A percentile compares a stretch with the other conserved stretches of the same genome.
Evolutionary conservation across 2,113 vertebrate genomes (phyloP).

Genomic region (Aegithalos caudatus): DNA sequence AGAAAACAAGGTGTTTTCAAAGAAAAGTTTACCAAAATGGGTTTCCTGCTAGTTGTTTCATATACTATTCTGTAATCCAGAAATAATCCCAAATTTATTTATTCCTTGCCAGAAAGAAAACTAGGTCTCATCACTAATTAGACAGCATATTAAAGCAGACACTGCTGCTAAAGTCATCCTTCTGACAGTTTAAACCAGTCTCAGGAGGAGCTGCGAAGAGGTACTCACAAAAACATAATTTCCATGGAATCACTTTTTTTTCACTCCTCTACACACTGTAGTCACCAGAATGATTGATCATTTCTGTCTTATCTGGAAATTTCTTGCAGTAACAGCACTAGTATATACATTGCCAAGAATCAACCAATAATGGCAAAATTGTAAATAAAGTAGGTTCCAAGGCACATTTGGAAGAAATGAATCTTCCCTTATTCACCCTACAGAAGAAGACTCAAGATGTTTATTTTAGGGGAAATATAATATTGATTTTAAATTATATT

Average conservation of each 20-base stretch:
- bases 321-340: not conserved
- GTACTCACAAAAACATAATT: not conserved
- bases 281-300: not conserved
- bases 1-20: not conserved
- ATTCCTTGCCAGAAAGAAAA: not conserved
- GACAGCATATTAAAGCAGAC: not conserved
- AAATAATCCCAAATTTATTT: not conserved
- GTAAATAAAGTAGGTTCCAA: not conserved
- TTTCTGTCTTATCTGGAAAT: slow-evolving; percentile 7
- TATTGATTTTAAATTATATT: not conserved
- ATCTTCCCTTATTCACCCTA: not conserved
- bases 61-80: not conserved
- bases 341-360: not conserved
- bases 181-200: not conserved
- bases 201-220: not conserved
- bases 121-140: not conserved
- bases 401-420: not conserved
- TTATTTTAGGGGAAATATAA: not conserved
- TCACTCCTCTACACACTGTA: not conserved
- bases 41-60: not conserved
- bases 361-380: not conserved
- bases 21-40: not conserved
- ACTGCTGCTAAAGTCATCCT: not conserved
- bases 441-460: not conserved
- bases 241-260: not conserved